Conservation (phyloP, 1,140 invertebrate species). For the Lasioglossum baleicum region DNA sequence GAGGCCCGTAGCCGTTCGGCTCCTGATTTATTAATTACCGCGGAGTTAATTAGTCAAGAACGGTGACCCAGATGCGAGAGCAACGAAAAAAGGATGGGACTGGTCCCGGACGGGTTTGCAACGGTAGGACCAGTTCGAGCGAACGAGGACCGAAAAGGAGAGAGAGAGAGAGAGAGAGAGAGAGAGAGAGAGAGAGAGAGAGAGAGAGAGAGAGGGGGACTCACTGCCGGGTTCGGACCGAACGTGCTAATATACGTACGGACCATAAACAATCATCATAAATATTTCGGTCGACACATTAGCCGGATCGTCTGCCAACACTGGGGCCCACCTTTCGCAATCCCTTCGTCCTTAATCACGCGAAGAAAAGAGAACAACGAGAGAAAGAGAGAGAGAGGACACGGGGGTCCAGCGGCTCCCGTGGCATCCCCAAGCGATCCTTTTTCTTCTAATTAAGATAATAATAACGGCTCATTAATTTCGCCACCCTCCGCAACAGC, state of each 20-base stretch:
- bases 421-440: conserved; percentile 28
- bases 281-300: conserved; percentile 78
- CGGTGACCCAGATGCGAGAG: conserved; percentile 42
- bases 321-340: conserved; percentile 59
- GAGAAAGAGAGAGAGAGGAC: background rate
- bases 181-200: background rate
- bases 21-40: conserved; percentile 61
- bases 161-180: background rate
- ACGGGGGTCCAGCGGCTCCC: background rate
- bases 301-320: conserved; percentile 74
- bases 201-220: background rate
- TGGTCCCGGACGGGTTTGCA: conserved; percentile 14
- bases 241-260: conserved; percentile 77
- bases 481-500: conserved; percentile 26
- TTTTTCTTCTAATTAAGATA: conserved; percentile 61
- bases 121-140: conserved; percentile 48
- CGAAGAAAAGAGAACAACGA: conserved; percentile 31
- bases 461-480: conserved; percentile 55
- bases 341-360: conserved; percentile 63
- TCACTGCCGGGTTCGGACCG: conserved; percentile 54
- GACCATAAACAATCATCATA: conserved; percentile 79
- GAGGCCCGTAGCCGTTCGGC: background rate
- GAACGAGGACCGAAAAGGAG: background rate
- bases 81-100: background rate
- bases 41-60: conserved; percentile 55